phyloP scores from a whole-genome alignment of 2,888 invertebrate genomes.

The Bombyx huttoni region DNA sequence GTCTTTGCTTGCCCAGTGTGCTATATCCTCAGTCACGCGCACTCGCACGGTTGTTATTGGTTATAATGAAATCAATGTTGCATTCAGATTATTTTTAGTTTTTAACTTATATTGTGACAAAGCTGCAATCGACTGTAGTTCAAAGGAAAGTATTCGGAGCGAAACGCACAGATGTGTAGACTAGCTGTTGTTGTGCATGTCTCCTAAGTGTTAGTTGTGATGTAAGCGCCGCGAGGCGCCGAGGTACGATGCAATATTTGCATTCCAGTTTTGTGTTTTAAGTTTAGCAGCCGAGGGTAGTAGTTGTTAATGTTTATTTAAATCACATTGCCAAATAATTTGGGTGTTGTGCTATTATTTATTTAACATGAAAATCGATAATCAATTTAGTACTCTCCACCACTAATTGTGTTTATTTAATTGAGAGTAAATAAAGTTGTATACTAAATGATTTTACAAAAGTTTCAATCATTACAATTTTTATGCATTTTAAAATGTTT shows the following conservation, averaged over 20 bases:
- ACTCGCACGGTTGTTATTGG: constrained; percentile 65
- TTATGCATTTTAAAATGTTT: constrained; percentile 70
- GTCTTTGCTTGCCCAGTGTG: constrained; percentile 43
- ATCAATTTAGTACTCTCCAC: constrained; percentile 67
- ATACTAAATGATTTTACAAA: constrained; percentile 52
- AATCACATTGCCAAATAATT: constrained; percentile 66
- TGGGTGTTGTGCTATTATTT: constrained; percentile 67
- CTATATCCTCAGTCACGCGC: constrained; percentile 57
- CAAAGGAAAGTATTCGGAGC: constrained; percentile 57
- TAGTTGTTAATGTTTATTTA: constrained; percentile 61
- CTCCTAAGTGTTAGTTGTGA: constrained; percentile 30
- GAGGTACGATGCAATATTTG: constrained; percentile 70
- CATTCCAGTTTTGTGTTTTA: constrained; percentile 66
- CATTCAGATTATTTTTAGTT: constrained; percentile 67
- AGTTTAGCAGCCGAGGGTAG: constrained; percentile 59
- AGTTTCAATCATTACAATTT: constrained; percentile 67
- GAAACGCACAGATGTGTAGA: constrained; percentile 61
- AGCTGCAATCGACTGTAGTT: constrained; percentile 64
- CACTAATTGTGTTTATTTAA: constrained; percentile 41
- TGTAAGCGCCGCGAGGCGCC: constrained; percentile 28
- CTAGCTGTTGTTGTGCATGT: constrained; percentile 47
- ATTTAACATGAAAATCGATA: constrained; percentile 50
- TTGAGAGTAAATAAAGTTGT: too few relatives aligned
- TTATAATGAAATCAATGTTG: constrained; percentile 58
- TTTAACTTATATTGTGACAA: constrained; percentile 47